Percentiles rank a stretch among this genome's conserved stretches.
These are phyloP conservation scores for Oxygymnocypris stewartii DNA, from an alignment of 2,113 vertebrate genomes.

Conservation along the genomic window DNA sequence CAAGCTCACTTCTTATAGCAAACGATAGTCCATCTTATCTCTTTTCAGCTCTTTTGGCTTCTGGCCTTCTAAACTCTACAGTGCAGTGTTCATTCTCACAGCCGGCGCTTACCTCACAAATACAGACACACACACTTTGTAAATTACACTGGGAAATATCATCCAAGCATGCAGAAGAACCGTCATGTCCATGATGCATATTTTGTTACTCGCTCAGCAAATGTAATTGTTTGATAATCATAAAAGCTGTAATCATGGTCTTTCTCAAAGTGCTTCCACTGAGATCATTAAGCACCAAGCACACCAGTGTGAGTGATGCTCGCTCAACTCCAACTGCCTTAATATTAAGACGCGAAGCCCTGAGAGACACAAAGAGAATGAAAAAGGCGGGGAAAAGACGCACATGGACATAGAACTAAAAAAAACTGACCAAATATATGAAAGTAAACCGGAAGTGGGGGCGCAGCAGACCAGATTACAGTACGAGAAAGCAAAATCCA, in stretches of 20 bases:
- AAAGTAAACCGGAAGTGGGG: conserved; percentile 3
- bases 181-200: not conserved
- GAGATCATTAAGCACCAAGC: not conserved
- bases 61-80: conserved; percentile 13
- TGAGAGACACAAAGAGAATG: conserved; percentile 23
- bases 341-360: conserved; percentile 2
- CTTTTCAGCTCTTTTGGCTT: conserved; percentile 4
- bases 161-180: not conserved
- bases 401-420: not conserved
- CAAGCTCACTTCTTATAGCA: not conserved
- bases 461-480: conserved; percentile 20
- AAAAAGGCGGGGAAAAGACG: not conserved
- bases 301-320: not conserved
- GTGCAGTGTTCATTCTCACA: not conserved
- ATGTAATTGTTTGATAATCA: conserved; percentile 39
- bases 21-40: conserved; percentile 14
- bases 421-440: not conserved
- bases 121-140: not conserved
- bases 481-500: conserved; percentile 36
- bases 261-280: conserved; percentile 5
- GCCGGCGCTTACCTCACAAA: not conserved
- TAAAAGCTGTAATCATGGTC: not conserved
- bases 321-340: not conserved
- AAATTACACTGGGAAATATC: not conserved
- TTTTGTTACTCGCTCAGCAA: conserved; percentile 6